A percentile compares a stretch with the other conserved stretches of the same genome.
These are phyloP conservation scores for Geophilus truncorum DNA, from an alignment of 2,888 invertebrate genomes.

Conservation along the genomic window DNA sequence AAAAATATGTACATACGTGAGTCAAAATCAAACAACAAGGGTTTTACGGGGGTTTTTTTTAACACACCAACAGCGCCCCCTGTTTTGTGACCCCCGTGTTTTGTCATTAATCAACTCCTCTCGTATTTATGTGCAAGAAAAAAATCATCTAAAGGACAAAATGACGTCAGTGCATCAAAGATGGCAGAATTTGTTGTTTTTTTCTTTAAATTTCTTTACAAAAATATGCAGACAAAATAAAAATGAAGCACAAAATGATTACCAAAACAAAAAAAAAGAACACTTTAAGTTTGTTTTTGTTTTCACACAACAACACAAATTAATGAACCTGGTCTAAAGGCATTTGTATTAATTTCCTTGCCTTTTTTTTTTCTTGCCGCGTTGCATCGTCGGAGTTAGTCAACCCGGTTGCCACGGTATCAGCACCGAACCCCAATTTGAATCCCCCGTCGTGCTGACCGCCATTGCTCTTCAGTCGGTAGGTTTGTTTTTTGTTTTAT, in stretches of 20 bases:
- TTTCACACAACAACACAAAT: conserved; percentile 25
- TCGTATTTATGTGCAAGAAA: not conserved
- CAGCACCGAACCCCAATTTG: not conserved
- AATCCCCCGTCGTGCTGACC: not conserved
- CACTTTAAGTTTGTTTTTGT: conserved; percentile 16
- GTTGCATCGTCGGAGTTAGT: conserved; percentile 7
- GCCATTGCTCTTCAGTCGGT: not conserved
- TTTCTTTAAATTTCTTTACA: conserved; percentile 11
- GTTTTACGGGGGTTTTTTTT: no score
- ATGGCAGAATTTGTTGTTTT: conserved; percentile 15
- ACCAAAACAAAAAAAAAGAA: not conserved
- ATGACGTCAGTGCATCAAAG: conserved; percentile 18
- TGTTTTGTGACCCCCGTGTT: not conserved
- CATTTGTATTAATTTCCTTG: no score
- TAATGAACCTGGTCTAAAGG: not conserved
- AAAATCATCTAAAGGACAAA: not conserved
- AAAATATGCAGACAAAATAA: conserved; percentile 7
- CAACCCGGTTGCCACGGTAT: not conserved
- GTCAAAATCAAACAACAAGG: conserved; percentile 6
- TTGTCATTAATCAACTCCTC: not conserved
- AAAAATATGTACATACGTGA: conserved; percentile 6
- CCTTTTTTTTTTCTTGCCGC: not conserved
- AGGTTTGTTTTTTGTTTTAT: not conserved
- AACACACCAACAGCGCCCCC: not conserved
- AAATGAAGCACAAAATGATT: conserved; percentile 9